These are phyloP conservation scores for Drosophila ficusphila DNA, from an alignment of 1,140 invertebrate species.

Conservation along the genomic window DNA sequence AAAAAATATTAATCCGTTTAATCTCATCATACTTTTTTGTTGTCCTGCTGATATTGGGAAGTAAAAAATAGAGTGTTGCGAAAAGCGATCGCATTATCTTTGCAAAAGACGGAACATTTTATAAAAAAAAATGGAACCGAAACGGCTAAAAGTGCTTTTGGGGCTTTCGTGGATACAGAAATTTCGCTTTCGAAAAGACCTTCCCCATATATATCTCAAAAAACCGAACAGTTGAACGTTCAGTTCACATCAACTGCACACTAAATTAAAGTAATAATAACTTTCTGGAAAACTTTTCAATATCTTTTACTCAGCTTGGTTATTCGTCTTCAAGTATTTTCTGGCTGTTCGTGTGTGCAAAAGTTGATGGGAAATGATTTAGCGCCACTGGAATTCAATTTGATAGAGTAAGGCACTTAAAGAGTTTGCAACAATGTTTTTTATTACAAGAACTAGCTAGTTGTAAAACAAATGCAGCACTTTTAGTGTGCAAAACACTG, in stretches of 20 bases:
- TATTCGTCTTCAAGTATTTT: constrained; percentile 20
- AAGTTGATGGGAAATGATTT: constrained; percentile 25
- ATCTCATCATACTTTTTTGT: too few species aligned
- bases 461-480: too few species aligned
- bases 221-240: constrained; percentile 35
- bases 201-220: constrained; percentile 1
- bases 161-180: too few species aligned
- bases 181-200: too few species aligned
- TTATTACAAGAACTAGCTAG: too few species aligned
- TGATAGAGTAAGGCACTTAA: constrained; percentile 12
- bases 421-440: neutral
- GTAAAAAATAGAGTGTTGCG: constrained; percentile 1
- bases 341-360: neutral
- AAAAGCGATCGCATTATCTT: constrained; percentile 33
- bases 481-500: too few species aligned
- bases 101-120: constrained; percentile 61
- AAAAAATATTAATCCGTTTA: too few species aligned
- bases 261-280: constrained; percentile 82
- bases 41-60: too few species aligned
- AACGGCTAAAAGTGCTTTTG: neutral
- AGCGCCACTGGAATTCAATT: constrained; percentile 31
- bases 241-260: constrained; percentile 61
- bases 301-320: constrained; percentile 13
- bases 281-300: constrained; percentile 60
- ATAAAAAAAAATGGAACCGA: constrained; percentile 42